Percentiles rank a stretch among this genome's conserved stretches.
These are phyloP conservation scores for Acestrorhynchus altus DNA, from an alignment of 2,797 vertebrate species.

Conservation along the genomic window DNA sequence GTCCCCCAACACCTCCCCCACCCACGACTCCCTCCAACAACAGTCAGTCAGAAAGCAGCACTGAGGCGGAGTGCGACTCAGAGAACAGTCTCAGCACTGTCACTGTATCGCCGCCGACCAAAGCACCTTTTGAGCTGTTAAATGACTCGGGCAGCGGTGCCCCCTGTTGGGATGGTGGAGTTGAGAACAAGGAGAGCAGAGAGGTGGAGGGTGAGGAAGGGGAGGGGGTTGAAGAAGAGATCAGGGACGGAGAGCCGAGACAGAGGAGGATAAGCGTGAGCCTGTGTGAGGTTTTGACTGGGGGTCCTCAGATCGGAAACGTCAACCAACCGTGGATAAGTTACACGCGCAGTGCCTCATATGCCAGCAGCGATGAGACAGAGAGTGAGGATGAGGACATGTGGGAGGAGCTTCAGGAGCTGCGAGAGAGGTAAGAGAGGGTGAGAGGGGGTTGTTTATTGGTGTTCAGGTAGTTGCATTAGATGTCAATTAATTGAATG, in stretches of 20 bases:
- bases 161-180: slow-evolving; percentile 10
- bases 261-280: slow-evolving; percentile 58
- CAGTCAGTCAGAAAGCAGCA: slow-evolving; percentile 62
- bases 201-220: slow-evolving; percentile 18
- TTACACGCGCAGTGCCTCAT: slow-evolving; percentile 75
- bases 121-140: slow-evolving; percentile 46
- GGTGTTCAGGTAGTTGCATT: too few species aligned
- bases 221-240: slow-evolving; percentile 28
- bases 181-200: slow-evolving; percentile 6
- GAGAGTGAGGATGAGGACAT: slow-evolving; percentile 85
- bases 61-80: slow-evolving; percentile 62
- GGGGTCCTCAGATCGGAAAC: slow-evolving; percentile 57
- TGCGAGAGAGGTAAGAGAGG: slow-evolving; percentile 86
- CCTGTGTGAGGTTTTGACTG: slow-evolving; percentile 55
- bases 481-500: not conserved
- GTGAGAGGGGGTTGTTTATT: too few species aligned
- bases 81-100: slow-evolving; percentile 53
- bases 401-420: slow-evolving; percentile 87
- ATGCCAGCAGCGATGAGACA: slow-evolving; percentile 87
- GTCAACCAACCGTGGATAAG: slow-evolving; percentile 78
- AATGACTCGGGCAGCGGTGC: slow-evolving; percentile 53
- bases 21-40: slow-evolving; percentile 54
- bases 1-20: not conserved
- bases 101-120: slow-evolving; percentile 4
- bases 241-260: slow-evolving; percentile 36